Evolutionary conservation across 2,888 invertebrate genomes (phyloP), one percentile per base, ranked within the genome.

Genomic region (Acleris sparsana): DNA sequence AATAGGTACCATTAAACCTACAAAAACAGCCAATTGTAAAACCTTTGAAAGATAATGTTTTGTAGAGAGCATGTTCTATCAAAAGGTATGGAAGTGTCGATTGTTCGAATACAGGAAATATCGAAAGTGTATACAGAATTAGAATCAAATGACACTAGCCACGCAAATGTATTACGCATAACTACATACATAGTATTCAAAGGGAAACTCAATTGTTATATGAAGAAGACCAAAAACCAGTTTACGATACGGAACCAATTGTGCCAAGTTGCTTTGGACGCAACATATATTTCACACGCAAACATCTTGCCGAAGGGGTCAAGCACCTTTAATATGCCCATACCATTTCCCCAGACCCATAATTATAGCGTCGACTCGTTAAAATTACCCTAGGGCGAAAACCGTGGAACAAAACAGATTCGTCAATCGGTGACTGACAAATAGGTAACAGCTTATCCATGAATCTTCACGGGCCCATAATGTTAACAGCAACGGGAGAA

Each of bases 401-500:
- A 51, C 56, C 56, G 61, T 52, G 55, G 66, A 62, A 66, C 65
- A 56, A 55, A 65, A 61, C 62, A 62, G 61, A 66, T 66, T 66
- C 66, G 61, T 66, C 66, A 66, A 66, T 66, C 33, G 61, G 52
- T 66, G 57, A 66, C 66, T 62, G 66, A 62, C 66, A 66, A 66
- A 66, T 66, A 62, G 66, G 56, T 58, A 67, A 63, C 67, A 63
- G 29, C 67, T 67, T 67, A 67, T 67, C 67, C 62, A 62, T 63
- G 67, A 59, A 67, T 67, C 63, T 67, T 57, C 63, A 63, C 49
- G 53, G 63, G 67, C 57, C 67, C 63, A 67, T 62, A 67, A 62
- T 59, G 67, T 67, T 62, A 67, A 62, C 57, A 62, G 63, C 46
- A 67, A 67, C 43, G 53, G 63, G 77, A 73, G 80, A 80, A 79